phyloP scores from a whole-genome alignment of 2,888 invertebrate species.

The Piscicola geometra region DNA sequence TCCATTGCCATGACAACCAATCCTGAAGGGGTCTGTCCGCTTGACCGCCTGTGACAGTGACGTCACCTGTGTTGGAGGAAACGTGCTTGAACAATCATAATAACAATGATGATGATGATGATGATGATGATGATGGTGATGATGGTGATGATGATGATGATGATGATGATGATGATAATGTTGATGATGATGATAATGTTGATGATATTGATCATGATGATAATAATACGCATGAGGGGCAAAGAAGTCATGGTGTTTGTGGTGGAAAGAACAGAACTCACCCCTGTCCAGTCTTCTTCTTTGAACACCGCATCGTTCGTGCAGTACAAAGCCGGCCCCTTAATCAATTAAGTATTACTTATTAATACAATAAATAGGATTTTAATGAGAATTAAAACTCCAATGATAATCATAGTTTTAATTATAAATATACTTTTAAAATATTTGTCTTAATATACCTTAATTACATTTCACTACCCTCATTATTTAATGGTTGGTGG shows the following conservation, averaged over 20 bases:
- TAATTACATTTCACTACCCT: too few relatives aligned
- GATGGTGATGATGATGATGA: constrained; percentile 28
- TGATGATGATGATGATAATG: constrained; percentile 17
- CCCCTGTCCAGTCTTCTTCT: constrained; percentile 49
- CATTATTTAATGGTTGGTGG: too few relatives aligned
- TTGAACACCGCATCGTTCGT: constrained; percentile 51
- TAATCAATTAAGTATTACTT: too few relatives aligned
- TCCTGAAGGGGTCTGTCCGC: constrained; percentile 49
- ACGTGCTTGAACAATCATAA: too few relatives aligned
- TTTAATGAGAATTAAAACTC: too few relatives aligned
- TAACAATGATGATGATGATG: constrained; percentile 11
- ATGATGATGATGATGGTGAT: constrained; percentile 12
- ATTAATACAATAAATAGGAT: too few relatives aligned
- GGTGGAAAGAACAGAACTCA: background rate
- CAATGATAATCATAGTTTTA: too few relatives aligned
- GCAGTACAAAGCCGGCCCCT: constrained; percentile 52
- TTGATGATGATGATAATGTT: constrained; percentile 17
- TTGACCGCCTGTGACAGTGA: constrained; percentile 50
- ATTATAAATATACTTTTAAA: too few relatives aligned
- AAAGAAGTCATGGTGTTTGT: background rate
- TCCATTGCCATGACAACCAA: constrained; percentile 53
- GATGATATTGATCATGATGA: constrained; percentile 1
- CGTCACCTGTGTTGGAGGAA: constrained; percentile 40
- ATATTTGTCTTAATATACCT: too few relatives aligned
- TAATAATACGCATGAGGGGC: background rate